phyloP scores from a whole-genome alignment of 2,888 invertebrate species.

The Linnaemya vulpina region DNA sequence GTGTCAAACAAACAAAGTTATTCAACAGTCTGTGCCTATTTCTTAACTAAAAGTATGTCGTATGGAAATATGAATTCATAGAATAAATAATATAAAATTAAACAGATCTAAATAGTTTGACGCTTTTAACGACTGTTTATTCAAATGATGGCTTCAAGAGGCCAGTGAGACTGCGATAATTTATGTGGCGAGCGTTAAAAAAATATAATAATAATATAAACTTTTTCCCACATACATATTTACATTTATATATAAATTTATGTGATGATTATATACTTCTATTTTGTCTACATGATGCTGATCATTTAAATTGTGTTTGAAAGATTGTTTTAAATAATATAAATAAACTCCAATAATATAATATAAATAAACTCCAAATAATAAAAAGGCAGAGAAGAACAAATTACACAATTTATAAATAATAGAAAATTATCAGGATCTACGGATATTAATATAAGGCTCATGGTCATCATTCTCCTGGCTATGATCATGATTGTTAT shows the following conservation, averaged over 20 bases:
- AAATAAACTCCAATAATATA: no score
- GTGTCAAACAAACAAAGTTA: not conserved
- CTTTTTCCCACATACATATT: no score
- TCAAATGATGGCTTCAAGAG: not conserved
- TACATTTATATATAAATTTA: no score
- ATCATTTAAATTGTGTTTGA: not conserved
- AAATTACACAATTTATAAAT: not conserved
- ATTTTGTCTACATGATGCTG: no score
- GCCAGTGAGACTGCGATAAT: not conserved
- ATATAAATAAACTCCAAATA: not conserved
- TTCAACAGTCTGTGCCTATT: not conserved
- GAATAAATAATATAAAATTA: not conserved
- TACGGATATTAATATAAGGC: not conserved
- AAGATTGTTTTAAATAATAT: slow-evolving; percentile 1
- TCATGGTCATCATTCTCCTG: not conserved
- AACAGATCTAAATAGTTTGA: not conserved
- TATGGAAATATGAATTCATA: not conserved
- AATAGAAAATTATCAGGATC: slow-evolving; percentile 23
- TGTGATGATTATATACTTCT: no score
- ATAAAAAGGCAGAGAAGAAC: not conserved
- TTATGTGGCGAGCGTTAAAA: not conserved
- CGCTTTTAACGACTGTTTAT: not conserved
- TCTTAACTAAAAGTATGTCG: not conserved
- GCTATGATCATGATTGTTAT: not conserved
- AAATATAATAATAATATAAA: no score